Evolutionary conservation across 2,113 vertebrate genomes (phyloP).

Genomic region (Myotis brandtii): DNA sequence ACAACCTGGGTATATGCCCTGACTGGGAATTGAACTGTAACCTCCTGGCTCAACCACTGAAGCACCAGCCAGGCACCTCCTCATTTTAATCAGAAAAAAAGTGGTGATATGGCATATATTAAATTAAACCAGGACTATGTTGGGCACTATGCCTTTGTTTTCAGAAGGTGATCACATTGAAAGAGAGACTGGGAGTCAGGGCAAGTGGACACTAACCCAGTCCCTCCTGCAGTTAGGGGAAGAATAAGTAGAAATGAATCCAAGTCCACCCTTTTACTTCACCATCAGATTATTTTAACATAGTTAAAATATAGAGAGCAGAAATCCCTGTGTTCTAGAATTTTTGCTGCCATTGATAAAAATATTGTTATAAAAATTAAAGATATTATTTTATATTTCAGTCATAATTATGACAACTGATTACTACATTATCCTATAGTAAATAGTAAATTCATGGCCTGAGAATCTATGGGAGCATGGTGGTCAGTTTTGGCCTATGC

Average conservation of each 20-base stretch:
- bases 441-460: not conserved
- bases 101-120: too few species aligned
- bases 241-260: not conserved
- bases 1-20: too few species aligned
- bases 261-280: not conserved
- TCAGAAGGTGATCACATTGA: not conserved
- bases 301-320: not conserved
- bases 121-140: not conserved
- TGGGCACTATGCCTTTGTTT: not conserved
- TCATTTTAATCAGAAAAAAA: conserved; percentile 13
- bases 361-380: not conserved
- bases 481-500: not conserved
- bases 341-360: not conserved
- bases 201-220: too few species aligned
- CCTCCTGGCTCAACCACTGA: too few species aligned
- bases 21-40: too few species aligned
- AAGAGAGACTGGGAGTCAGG: not conserved
- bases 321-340: not conserved
- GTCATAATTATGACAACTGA: not conserved
- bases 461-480: not conserved
- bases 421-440: not conserved
- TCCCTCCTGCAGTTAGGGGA: not conserved
- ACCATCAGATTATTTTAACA: not conserved
- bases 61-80: not conserved
- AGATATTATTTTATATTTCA: not conserved